Evolutionary conservation across 2,113 vertebrate species (phyloP).

Genomic region (Melanotaenia duboulayi): DNA sequence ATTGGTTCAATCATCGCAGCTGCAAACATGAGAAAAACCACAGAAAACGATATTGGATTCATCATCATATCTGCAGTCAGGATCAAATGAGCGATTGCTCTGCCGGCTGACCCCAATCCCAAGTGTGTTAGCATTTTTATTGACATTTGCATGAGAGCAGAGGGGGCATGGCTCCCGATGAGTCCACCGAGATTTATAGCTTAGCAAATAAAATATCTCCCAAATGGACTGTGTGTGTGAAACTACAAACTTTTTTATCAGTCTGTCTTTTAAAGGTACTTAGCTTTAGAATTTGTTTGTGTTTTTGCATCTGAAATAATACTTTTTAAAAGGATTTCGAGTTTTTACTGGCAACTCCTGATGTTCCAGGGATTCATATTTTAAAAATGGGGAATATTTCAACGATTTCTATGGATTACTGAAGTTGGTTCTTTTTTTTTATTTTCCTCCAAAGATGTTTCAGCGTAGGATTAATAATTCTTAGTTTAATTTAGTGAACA

Average conservation of each 20-base stretch:
- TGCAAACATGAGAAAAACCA: neutral
- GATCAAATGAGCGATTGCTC: slow-evolving; percentile 31
- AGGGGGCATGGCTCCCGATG: slow-evolving; percentile 21
- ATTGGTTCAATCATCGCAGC: neutral
- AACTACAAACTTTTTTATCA: neutral
- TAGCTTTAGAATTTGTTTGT: neutral
- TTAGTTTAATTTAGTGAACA: too few relatives aligned
- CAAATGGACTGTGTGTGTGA: slow-evolving; percentile 22
- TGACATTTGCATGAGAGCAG: slow-evolving; percentile 67
- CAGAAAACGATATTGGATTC: neutral
- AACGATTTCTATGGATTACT: too few relatives aligned
- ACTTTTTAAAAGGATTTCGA: too few relatives aligned
- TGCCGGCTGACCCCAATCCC: slow-evolving; percentile 51
- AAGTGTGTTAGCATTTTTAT: slow-evolving; percentile 61
- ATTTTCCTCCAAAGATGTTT: too few relatives aligned
- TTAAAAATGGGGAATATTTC: too few relatives aligned
- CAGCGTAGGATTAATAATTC: too few relatives aligned
- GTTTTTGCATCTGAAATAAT: too few relatives aligned
- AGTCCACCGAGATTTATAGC: too few relatives aligned
- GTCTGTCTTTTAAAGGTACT: neutral
- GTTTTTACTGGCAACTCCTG: too few relatives aligned
- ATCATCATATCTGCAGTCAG: slow-evolving; percentile 36
- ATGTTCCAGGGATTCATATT: too few relatives aligned
- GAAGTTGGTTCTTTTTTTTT: too few relatives aligned
- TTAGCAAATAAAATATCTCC: slow-evolving; percentile 7